Conservation (phyloP, 2,797 vertebrate species). For the Sternarchorhynchus goeldii region DNA sequence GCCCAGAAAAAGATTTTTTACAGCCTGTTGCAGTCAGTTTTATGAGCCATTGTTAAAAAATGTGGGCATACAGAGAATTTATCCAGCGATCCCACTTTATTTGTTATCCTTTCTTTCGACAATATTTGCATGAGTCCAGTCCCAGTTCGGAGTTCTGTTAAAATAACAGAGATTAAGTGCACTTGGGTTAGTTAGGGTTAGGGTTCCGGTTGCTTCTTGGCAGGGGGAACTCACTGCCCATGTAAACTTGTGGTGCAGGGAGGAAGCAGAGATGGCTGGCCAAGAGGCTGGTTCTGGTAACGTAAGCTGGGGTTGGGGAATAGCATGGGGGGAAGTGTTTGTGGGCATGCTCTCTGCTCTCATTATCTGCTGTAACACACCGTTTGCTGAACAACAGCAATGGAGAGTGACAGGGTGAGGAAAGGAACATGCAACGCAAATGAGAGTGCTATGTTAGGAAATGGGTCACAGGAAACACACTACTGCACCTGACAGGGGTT, state of each 20-base stretch:
- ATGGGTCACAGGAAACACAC: slow-evolving; percentile 70
- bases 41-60: slow-evolving; percentile 56
- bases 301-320: slow-evolving; percentile 70
- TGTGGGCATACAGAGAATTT: slow-evolving; percentile 57
- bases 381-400: slow-evolving; percentile 59
- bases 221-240: slow-evolving; percentile 66
- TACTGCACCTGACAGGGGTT: slow-evolving; percentile 44
- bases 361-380: slow-evolving; percentile 72
- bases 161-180: slow-evolving; percentile 76
- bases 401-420: slow-evolving; percentile 54
- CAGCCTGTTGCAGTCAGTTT: slow-evolving; percentile 55
- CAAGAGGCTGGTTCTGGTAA: slow-evolving; percentile 72
- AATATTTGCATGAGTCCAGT: slow-evolving; percentile 74
- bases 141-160: slow-evolving; percentile 69
- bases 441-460: slow-evolving; percentile 70
- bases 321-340: slow-evolving; percentile 61
- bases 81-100: slow-evolving; percentile 67
- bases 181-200: slow-evolving; percentile 52
- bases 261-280: slow-evolving; percentile 69
- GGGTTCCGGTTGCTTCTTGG: slow-evolving; percentile 62
- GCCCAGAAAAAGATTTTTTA: slow-evolving; percentile 50
- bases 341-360: slow-evolving; percentile 69
- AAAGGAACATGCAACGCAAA: slow-evolving; percentile 67
- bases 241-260: slow-evolving; percentile 68
- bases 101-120: slow-evolving; percentile 73